These are phyloP conservation scores for Istiophorus platypterus DNA, from an alignment of 2,113 vertebrate genomes.

Conservation along the genomic window DNA sequence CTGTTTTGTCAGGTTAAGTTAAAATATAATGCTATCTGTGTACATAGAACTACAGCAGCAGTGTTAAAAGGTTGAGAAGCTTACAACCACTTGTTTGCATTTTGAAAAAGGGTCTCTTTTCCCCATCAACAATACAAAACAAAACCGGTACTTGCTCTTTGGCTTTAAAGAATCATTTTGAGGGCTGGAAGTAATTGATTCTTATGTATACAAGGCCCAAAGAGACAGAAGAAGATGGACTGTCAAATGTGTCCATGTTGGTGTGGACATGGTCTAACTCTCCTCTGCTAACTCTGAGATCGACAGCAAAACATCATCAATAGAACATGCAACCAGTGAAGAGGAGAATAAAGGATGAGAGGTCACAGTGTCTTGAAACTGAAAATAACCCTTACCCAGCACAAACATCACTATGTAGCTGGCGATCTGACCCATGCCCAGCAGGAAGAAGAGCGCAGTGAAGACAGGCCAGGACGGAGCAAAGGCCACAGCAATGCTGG, in stretches of 20 bases:
- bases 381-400: conserved; percentile 48
- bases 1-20: neutral
- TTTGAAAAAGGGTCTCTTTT: too few relatives aligned
- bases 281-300: neutral
- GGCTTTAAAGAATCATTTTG: too few relatives aligned
- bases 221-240: neutral
- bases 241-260: neutral
- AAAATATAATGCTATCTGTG: too few relatives aligned
- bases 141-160: too few relatives aligned
- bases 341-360: neutral
- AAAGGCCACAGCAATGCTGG: conserved; percentile 33
- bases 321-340: neutral
- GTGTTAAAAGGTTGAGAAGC: too few relatives aligned
- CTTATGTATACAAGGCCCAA: neutral
- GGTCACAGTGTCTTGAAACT: neutral
- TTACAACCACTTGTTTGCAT: too few relatives aligned
- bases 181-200: neutral
- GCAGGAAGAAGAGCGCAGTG: conserved; percentile 52
- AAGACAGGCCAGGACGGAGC: conserved; percentile 61
- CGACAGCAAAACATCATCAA: neutral
- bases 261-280: neutral
- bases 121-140: too few relatives aligned
- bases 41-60: too few relatives aligned
- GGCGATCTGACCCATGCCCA: conserved; percentile 58
- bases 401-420: conserved; percentile 55